Percentiles rank a stretch among this genome's conserved stretches.
phyloP scores from a whole-genome alignment of 2,888 invertebrate species.

The Polymixis lichenea region DNA sequence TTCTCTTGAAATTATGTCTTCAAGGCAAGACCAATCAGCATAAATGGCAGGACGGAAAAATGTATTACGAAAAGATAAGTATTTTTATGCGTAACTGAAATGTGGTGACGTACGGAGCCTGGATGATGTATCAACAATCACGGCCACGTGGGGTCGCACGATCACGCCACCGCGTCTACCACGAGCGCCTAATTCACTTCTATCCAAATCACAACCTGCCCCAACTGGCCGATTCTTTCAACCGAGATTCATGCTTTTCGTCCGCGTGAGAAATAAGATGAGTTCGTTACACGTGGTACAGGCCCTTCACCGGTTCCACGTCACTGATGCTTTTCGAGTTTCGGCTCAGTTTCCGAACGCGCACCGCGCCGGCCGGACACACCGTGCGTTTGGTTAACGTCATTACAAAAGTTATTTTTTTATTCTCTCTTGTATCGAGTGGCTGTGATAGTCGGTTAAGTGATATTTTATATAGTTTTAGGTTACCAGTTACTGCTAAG shows the following conservation, averaged over 20 bases:
- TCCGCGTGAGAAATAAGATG: slow-evolving; percentile 55
- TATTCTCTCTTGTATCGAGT: slow-evolving; percentile 65
- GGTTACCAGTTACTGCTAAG: slow-evolving; percentile 63
- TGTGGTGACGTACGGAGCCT: slow-evolving; percentile 47
- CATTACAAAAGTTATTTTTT: slow-evolving; percentile 65
- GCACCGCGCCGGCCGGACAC: slow-evolving; percentile 76
- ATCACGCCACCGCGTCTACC: slow-evolving; percentile 67
- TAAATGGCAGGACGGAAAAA: slow-evolving; percentile 19
- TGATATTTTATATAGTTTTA: slow-evolving; percentile 76
- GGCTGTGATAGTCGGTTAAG: slow-evolving; percentile 80
- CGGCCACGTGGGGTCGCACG: slow-evolving; percentile 61
- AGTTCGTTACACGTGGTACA: slow-evolving; percentile 65
- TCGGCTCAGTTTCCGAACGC: slow-evolving; percentile 80
- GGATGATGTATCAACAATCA: slow-evolving; percentile 50
- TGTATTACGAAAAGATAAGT: slow-evolving; percentile 20
- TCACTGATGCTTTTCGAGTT: slow-evolving; percentile 62
- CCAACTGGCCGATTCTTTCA: slow-evolving; percentile 43
- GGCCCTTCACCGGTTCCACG: slow-evolving; percentile 68
- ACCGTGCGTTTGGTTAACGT: slow-evolving; percentile 60
- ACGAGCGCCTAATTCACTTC: slow-evolving; percentile 53
- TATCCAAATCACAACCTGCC: slow-evolving; percentile 32
- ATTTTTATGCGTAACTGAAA: slow-evolving; percentile 38
- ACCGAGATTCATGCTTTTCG: slow-evolving; percentile 24
- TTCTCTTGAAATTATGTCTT: slow-evolving; percentile 30
- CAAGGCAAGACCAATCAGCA: slow-evolving; percentile 39